phyloP scores from a whole-genome alignment of 1,140 invertebrate species.

The Macrosteles quadrilineatus region DNA sequence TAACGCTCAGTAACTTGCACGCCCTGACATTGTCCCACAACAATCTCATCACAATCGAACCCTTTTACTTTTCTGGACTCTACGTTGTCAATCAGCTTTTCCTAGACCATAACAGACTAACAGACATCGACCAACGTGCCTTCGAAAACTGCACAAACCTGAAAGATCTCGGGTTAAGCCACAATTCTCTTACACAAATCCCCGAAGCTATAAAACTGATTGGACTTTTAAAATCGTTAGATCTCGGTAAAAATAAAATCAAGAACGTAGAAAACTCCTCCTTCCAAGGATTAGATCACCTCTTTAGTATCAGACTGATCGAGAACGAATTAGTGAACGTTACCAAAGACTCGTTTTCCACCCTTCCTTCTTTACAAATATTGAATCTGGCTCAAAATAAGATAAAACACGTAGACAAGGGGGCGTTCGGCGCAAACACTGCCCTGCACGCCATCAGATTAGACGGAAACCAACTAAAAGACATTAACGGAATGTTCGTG shows the following conservation, averaged over 20 bases:
- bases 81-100: conserved; percentile 70
- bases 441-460: conserved; percentile 65
- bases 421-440: conserved; percentile 64
- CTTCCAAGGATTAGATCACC: conserved; percentile 61
- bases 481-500: conserved; percentile 66
- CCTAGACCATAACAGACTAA: conserved; percentile 73
- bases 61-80: conserved; percentile 69
- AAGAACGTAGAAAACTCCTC: conserved; percentile 60
- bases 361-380: conserved; percentile 64
- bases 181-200: conserved; percentile 77
- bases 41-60: conserved; percentile 65
- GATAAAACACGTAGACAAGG: conserved; percentile 63
- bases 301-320: conserved; percentile 63
- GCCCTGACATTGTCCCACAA: conserved; percentile 74
- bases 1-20: conserved; percentile 72
- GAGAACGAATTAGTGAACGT: conserved; percentile 68
- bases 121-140: conserved; percentile 66
- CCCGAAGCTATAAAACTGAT: conserved; percentile 75
- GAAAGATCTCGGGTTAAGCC: conserved; percentile 83
- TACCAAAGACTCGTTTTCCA: conserved; percentile 64
- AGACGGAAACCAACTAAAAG: conserved; percentile 66
- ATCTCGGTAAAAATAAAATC: conserved; percentile 83
- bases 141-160: conserved; percentile 78
- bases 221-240: conserved; percentile 72
- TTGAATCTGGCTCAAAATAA: conserved; percentile 69